Evolutionary conservation across 2,113 vertebrate species (phyloP), one percentile per base, ranked within the genome.

Genomic region (Ictalurus furcatus): DNA sequence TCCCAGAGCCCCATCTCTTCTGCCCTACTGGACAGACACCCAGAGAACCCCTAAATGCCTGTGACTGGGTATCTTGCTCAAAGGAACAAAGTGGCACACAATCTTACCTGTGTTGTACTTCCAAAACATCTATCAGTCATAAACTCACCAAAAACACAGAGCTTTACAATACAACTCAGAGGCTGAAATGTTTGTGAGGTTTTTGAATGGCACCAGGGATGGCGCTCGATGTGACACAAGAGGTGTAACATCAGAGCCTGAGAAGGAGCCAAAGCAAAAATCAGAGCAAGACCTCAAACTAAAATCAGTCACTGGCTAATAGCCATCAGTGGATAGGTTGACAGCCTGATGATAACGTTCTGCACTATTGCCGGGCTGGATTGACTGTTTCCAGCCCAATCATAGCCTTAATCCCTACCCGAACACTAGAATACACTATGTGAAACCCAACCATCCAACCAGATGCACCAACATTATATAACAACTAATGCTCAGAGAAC

Each of bases 1-100:
- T 93, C 95, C 94, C 95, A 94, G 96, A 95, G 95, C 94, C 95
- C 93, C 95, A 97, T 97, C 97, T 96, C 96, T 96, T 97, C 95
- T 96, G 95, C 96, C 94, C 96, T 95, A 95, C 94, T 97, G 96
- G 95, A 95, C 96, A 96, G 93, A 95, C 94, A 34, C 78, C 80
- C 44, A 28, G 69, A 88, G 69, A 84, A 74, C 88, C 40, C 52
- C 69, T 84, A 84, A 83, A 34, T 83, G 81, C 67, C 48, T 85
- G 28, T 69, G 48, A 34, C 65, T 85, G 84, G 52, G 44, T 85
- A 56, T 56, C 65, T 83, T 85, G 58, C 71, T 61, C 63, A 37
- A 34, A 82, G 58, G 13, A 16, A 52, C 30, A 74, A 30, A 78
- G 59, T 76, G 56, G 17, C 61, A 85, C 52, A 59, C 63, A 73